Evolutionary conservation across 1,140 invertebrate genomes (phyloP), one percentile per base, ranked within the genome.

Genomic region (Trigoniulus corallinus): DNA sequence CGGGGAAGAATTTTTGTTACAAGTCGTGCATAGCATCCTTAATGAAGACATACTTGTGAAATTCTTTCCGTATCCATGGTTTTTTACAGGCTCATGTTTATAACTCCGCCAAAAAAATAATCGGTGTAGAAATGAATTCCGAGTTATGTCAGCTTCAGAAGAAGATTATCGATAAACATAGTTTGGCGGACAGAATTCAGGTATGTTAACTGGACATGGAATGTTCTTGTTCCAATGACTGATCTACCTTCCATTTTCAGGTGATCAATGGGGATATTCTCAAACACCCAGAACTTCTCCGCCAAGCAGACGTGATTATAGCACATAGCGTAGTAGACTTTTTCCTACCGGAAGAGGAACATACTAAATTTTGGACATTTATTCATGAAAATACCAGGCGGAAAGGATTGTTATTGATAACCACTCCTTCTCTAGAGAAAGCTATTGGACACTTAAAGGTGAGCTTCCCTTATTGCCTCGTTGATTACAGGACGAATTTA

Each of bases 111-210:
- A 59, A 62, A 29, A 68, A 65, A 56, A 77, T 83, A 47, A 69
- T 78, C 54, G 81, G 80, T 7, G 69, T 84, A 27, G 80, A 84
- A 70, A 76, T 82, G 58, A 82, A 81, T 58, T 64, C 73, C 58
- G 76, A 79, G 52, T 75, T 78, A 27, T 79, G 75, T 62, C 62
- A 74, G 39, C 56, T 82, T 7, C 78, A 81, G 62, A 64, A 72
- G 45, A 68, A 70, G 18, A 73, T 79, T 22, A 65, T 81, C 39
- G 56, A 64, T 2, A 72, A 79, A 62, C 76, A 74, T 56, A 64
- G 70, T 10, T 55, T 70, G 48, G 44, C 73, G 25, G 63, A 76
- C 48, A 69, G 72, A 53, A 67, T 79, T 54, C 63, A 72, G 63
- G 62, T 80, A n/a, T n/a, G n/a, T n/a, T n/a, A n/a, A n/a, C n/a